Percentiles rank a stretch among this genome's conserved stretches.
phyloP scores from a whole-genome alignment of 2,113 vertebrate species.

The Zapornia atra region DNA sequence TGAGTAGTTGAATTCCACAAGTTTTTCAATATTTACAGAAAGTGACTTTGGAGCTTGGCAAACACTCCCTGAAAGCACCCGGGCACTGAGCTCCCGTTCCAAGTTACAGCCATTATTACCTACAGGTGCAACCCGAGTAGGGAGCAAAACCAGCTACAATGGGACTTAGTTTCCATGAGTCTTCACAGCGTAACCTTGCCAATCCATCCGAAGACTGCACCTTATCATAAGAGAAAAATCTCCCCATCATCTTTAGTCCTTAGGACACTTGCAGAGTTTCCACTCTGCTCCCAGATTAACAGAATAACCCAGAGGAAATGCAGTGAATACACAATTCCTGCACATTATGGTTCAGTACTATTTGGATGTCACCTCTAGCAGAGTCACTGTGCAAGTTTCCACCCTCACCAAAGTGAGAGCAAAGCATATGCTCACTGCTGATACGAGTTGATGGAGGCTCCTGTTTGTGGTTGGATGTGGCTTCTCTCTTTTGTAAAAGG shows the following conservation, averaged over 20 bases:
- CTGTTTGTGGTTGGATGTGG: conserved; percentile 27
- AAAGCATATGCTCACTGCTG: not conserved
- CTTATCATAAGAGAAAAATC: not conserved
- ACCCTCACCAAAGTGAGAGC: conserved; percentile 34
- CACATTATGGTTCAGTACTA: not conserved
- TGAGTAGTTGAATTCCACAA: not conserved
- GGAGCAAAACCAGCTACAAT: not conserved
- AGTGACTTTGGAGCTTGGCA: not conserved
- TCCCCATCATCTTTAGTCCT: not conserved
- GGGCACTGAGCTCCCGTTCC: not conserved
- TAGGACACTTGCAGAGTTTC: not conserved
- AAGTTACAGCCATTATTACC: not conserved
- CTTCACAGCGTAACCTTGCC: not conserved
- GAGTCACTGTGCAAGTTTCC: conserved; percentile 51
- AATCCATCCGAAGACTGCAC: not conserved
- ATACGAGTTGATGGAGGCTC: not conserved
- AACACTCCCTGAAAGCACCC: not conserved
- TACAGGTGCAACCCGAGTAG: not conserved
- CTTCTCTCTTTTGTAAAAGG: conserved; percentile 80
- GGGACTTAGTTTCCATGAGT: not conserved
- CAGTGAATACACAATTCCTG: not conserved
- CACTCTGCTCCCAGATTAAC: not conserved
- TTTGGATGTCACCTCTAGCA: not conserved
- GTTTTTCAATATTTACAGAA: not conserved
- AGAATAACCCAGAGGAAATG: not conserved